Evolutionary conservation across 2,797 vertebrate genomes (phyloP).

Genomic region (Delichon dasypus): DNA sequence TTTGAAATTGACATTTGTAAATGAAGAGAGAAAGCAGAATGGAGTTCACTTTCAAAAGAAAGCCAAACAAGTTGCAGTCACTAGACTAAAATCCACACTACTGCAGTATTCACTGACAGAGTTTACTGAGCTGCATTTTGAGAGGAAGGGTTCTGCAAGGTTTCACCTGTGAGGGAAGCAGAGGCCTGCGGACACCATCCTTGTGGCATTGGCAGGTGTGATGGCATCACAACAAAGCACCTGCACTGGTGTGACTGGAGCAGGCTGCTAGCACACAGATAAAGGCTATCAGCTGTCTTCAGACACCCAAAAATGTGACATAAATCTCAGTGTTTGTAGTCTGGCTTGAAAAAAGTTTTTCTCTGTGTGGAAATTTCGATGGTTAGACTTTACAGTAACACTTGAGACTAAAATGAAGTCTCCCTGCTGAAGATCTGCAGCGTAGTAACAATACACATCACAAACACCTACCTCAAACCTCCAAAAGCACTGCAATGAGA

Average conservation of each 20-base stretch:
- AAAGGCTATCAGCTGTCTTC: background rate
- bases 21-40: background rate
- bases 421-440: background rate
- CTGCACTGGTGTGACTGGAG: background rate
- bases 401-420: background rate
- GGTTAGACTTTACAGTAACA: background rate
- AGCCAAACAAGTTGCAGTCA: background rate
- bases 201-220: accelerated
- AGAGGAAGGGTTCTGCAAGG: background rate
- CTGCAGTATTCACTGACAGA: background rate
- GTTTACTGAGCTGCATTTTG: background rate
- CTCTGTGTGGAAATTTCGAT: background rate
- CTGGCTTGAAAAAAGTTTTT: background rate
- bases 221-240: background rate
- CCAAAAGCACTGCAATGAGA: background rate
- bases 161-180: background rate
- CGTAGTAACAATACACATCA: background rate
- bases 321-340: background rate
- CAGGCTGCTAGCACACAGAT: background rate
- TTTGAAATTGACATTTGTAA: background rate
- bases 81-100: background rate
- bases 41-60: background rate
- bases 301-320: background rate
- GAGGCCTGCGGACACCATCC: background rate
- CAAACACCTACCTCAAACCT: background rate